These are phyloP conservation scores for Hydropsyche tenuis DNA, from an alignment of 1,140 invertebrate species.

Conservation along the genomic window DNA sequence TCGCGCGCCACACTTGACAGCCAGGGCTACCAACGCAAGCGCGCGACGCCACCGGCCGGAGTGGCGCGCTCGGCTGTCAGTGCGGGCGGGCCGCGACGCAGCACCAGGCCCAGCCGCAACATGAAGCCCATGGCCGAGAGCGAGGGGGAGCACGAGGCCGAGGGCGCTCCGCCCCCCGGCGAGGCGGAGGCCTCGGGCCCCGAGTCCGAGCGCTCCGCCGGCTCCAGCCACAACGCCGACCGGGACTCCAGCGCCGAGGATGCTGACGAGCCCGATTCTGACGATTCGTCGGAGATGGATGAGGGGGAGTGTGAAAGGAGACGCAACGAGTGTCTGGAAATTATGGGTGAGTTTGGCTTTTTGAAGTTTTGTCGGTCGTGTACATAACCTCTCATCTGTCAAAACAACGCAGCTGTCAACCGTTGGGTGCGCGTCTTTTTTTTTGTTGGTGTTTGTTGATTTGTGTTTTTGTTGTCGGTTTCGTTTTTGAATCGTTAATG, in stretches of 20 bases:
- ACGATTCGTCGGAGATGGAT: constrained; percentile 89
- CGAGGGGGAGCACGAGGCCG: constrained; percentile 63
- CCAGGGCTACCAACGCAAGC: constrained; percentile 32
- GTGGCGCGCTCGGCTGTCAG: background rate
- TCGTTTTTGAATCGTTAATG: too few species aligned
- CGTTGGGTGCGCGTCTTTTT: background rate
- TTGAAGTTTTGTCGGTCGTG: too few species aligned
- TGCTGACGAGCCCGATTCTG: constrained; percentile 75
- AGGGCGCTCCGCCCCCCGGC: constrained; percentile 64
- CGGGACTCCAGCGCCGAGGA: constrained; percentile 72
- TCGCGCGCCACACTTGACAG: constrained; percentile 31
- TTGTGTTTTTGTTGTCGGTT: too few species aligned
- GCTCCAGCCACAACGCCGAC: constrained; percentile 69
- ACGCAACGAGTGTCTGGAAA: constrained; percentile 82
- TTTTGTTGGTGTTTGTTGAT: too few species aligned
- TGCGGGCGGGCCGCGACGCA: background rate
- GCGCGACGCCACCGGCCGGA: background rate
- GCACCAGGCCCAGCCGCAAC: constrained; percentile 48
- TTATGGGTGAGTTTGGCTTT: constrained; percentile 69
- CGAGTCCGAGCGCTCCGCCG: constrained; percentile 66
- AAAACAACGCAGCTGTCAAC: constrained; percentile 20
- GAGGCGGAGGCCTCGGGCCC: constrained; percentile 69
- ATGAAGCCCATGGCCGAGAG: constrained; percentile 66
- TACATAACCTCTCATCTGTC: constrained; percentile 44
- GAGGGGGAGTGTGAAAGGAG: constrained; percentile 88